A percentile compares a stretch with the other conserved stretches of the same genome.
phyloP scores from a whole-genome alignment of 1,140 invertebrate genomes.

The Colletes gigas region DNA sequence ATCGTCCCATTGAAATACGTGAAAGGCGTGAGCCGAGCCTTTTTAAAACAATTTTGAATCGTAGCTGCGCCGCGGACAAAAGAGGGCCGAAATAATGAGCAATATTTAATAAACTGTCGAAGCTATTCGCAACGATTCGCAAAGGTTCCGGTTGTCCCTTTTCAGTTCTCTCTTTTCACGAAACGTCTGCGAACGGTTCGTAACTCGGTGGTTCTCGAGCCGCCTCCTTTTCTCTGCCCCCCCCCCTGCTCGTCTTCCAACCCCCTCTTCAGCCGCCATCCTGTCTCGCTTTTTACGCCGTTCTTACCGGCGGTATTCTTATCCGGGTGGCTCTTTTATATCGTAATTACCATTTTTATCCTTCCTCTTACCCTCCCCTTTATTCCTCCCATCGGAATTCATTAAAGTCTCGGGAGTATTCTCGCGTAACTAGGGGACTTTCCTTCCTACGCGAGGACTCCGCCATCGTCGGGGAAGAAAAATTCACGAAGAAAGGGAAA shows the following conservation, averaged over 20 bases:
- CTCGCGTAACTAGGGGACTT: conserved; percentile 72
- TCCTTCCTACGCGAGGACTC: conserved; percentile 53
- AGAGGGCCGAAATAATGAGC: conserved; percentile 57
- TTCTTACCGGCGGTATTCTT: conserved; percentile 69
- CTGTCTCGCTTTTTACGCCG: conserved; percentile 24
- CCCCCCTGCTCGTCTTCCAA: background rate
- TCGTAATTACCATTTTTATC: conserved; percentile 80
- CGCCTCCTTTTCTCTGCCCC: conserved; percentile 11
- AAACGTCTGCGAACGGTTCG: conserved; percentile 58
- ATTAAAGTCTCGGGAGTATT: conserved; percentile 75
- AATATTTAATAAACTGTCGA: conserved; percentile 72
- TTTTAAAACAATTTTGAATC: background rate
- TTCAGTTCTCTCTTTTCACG: conserved; percentile 7
- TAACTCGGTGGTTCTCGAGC: conserved; percentile 65
- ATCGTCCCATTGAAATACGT: background rate
- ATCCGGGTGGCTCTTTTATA: conserved; percentile 75
- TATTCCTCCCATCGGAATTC: conserved; percentile 76
- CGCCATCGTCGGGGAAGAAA: conserved; percentile 42
- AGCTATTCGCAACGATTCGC: conserved; percentile 47
- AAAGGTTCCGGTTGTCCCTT: conserved; percentile 18
- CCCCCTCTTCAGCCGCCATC: conserved; percentile 4
- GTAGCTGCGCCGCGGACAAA: background rate
- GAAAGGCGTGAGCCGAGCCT: background rate
- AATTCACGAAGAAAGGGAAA: conserved; percentile 43
- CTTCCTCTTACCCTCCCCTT: conserved; percentile 60